Evolutionary conservation across 2,797 vertebrate genomes (phyloP).

Genomic region (Pampus argenteus): DNA sequence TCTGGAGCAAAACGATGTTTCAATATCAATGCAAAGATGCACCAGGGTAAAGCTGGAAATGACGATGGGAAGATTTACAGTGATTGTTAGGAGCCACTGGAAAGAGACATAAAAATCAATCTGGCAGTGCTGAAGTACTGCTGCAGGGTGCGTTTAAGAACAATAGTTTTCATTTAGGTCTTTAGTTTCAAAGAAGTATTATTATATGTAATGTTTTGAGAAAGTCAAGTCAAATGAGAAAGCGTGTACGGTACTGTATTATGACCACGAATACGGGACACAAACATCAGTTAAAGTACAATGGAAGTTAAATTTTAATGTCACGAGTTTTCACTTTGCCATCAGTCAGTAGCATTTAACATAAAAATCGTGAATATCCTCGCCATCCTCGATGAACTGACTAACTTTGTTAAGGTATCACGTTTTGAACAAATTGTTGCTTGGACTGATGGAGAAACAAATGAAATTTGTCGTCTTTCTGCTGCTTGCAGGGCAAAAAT

Average conservation of each 20-base stretch:
- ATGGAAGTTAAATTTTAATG: no score
- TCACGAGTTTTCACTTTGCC: no score
- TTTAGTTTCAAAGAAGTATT: background rate
- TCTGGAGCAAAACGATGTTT: conserved; percentile 10
- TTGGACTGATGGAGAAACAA: conserved; percentile 14
- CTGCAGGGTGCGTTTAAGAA: background rate
- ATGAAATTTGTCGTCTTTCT: background rate
- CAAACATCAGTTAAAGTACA: no score
- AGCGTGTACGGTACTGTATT: no score
- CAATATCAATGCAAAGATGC: background rate
- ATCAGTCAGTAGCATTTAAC: no score
- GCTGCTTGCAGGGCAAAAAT: conserved; percentile 22
- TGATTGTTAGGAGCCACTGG: conserved; percentile 18
- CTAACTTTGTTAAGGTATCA: background rate
- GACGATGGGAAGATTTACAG: conserved; percentile 24
- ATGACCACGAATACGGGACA: no score
- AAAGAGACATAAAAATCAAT: conserved; percentile 15
- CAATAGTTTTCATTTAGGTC: background rate
- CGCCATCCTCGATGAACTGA: background rate
- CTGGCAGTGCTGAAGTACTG: conserved; percentile 3
- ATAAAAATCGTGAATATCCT: background rate
- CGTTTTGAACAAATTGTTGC: conserved; percentile 7
- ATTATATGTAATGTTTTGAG: background rate
- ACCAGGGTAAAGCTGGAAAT: background rate
- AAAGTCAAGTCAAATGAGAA: background rate